phyloP scores from a whole-genome alignment of 1,140 invertebrate genomes.

The Drosophila asahinai region DNA sequence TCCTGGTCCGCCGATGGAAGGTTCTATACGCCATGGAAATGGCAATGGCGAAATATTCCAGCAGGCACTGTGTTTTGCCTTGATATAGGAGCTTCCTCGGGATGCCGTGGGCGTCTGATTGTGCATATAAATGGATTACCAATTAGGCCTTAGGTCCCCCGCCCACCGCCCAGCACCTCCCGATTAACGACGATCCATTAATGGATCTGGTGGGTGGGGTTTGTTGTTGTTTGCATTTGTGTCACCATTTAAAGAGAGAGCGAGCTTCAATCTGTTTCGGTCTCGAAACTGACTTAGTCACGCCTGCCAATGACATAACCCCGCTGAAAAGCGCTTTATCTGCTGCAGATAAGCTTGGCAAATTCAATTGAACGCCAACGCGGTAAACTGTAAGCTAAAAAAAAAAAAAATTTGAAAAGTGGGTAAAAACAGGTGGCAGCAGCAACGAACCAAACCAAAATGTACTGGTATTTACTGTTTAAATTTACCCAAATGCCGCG shows the following conservation, averaged over 20 bases:
- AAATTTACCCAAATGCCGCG: slow-evolving; percentile 39
- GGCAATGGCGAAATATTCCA: background rate
- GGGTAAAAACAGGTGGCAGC: slow-evolving; percentile 23
- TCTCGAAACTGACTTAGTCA: slow-evolving; percentile 41
- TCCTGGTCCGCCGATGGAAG: slow-evolving; percentile 11
- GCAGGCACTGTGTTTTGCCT: slow-evolving; percentile 5
- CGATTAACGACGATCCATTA: slow-evolving; percentile 45
- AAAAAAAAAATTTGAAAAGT: background rate
- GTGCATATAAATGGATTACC: slow-evolving; percentile 54
- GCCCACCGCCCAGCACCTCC: background rate
- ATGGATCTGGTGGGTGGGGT: slow-evolving; percentile 46
- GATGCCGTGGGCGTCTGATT: slow-evolving; percentile 40
- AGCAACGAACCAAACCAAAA: slow-evolving; percentile 6
- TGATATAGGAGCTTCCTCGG: slow-evolving; percentile 17
- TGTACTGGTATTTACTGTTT: slow-evolving; percentile 40
- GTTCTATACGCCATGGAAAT: background rate
- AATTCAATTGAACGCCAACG: slow-evolving; percentile 61
- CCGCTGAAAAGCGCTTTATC: slow-evolving; percentile 40
- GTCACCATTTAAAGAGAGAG: slow-evolving; percentile 33
- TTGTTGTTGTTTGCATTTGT: slow-evolving; percentile 40
- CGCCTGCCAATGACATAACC: slow-evolving; percentile 55
- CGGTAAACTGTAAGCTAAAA: slow-evolving; percentile 14
- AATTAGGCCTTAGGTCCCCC: slow-evolving; percentile 32
- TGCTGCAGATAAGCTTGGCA: slow-evolving; percentile 43
- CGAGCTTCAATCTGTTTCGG: slow-evolving; percentile 24